Evolutionary conservation across 2,113 vertebrate species (phyloP), one percentile per base, ranked within the genome.

Genomic region (Thinocorus orbignyianus): DNA sequence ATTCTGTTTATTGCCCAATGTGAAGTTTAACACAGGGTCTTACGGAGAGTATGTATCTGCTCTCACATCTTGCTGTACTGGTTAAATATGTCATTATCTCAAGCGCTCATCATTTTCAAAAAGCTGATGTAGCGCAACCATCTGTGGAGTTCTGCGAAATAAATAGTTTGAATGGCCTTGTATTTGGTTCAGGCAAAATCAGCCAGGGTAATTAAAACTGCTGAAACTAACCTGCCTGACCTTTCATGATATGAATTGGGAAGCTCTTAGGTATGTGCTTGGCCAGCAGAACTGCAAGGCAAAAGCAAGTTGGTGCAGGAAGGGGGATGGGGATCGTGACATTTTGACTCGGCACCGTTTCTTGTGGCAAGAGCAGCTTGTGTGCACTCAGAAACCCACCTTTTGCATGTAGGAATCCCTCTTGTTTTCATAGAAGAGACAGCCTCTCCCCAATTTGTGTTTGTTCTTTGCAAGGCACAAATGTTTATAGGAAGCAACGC

Each of bases 141-240:
- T 86, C 74, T 39, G 4, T 20, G 37, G 81, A 81, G 69, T 86
- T 91, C 52, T 42, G 60, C 0, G 0, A 62, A 88, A 70, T 52
- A 57, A 48, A 37, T 54, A 11, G 17, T 80, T 86, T 52, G 61
- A 81, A 72, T 74, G 48, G 35, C 26, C 57, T 93, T 6, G 3
- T 55, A 28, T 81, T 35, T 81, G 16, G 60, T 92, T 64, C 35
- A 48, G 69, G 77, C 54, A 66, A 68, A 91, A 71, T 90, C 66
- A 77, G 0, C 15, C 25, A 28, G 48, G 55, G 61, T 88, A 28
- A 71, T 84, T 92, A 71, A 78, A 92, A 51, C 55, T 89, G 69
- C 57, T 86, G 64, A 86, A 93, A 55, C 60, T n/a, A 88, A 81
- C 90, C 31, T 78, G 91, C 5, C 26, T 91, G 91, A 91, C 86